These are phyloP conservation scores for Grammomys surdaster DNA, from an alignment of 2,113 vertebrate species.

Conservation along the genomic window DNA sequence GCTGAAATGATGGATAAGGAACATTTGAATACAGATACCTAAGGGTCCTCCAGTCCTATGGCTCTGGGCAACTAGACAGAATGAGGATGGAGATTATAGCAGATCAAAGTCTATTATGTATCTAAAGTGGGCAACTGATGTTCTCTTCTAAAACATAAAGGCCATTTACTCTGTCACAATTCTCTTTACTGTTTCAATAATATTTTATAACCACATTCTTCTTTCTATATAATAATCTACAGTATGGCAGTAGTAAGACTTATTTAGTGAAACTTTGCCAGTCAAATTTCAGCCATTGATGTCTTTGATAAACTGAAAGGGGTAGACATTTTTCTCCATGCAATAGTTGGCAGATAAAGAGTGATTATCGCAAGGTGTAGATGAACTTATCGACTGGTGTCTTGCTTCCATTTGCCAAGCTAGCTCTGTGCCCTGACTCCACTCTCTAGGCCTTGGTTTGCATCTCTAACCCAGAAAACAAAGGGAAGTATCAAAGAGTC, in stretches of 20 bases:
- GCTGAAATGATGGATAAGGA: background rate
- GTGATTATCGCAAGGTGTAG: background rate
- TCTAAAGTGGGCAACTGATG: background rate
- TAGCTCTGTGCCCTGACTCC: background rate
- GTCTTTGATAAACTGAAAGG: background rate
- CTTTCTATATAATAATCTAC: background rate
- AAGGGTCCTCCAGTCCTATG: background rate
- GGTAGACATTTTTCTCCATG: background rate
- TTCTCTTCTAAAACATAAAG: background rate
- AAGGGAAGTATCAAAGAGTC: background rate
- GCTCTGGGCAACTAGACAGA: background rate
- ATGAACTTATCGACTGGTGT: background rate
- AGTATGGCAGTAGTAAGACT: background rate
- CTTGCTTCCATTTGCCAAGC: background rate
- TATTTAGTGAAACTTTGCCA: conserved; percentile 14
- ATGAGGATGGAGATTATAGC: background rate
- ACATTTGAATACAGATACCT: background rate
- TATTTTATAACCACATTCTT: background rate
- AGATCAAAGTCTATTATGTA: background rate
- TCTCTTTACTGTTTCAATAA: background rate
- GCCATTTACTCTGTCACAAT: background rate
- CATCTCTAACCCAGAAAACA: background rate
- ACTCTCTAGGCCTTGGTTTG: background rate
- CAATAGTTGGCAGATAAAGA: background rate
- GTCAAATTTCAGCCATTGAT: background rate